A percentile compares a stretch with the other conserved stretches of the same genome.
phyloP scores from a whole-genome alignment of 1,140 invertebrate species.

The Formica selysi region DNA sequence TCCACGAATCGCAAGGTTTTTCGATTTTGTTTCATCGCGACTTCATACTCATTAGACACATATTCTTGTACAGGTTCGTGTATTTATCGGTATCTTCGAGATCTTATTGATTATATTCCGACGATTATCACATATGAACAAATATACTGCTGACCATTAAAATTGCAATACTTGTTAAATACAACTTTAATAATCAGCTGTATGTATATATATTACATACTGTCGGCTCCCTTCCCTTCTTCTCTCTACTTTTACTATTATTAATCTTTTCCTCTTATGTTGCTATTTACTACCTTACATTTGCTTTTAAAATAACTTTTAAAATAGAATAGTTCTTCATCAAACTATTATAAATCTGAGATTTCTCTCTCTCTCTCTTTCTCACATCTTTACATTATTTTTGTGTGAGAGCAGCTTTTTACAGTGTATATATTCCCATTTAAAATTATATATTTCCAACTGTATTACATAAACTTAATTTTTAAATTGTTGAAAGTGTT shows the following conservation, averaged over 20 bases:
- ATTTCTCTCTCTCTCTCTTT: neutral
- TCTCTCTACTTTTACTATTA: too few species aligned
- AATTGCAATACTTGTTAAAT: too few species aligned
- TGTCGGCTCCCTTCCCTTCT: too few species aligned
- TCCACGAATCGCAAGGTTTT: neutral
- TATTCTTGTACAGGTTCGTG: neutral
- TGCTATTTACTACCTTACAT: too few species aligned
- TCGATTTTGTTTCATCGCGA: neutral
- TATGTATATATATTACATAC: too few species aligned
- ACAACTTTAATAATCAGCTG: too few species aligned
- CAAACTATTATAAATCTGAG: neutral
- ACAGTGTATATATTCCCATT: neutral
- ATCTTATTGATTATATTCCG: too few species aligned
- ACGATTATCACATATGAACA: too few species aligned
- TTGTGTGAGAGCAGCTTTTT: neutral
- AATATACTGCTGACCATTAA: too few species aligned
- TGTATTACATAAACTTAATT: neutral
- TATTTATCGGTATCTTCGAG: neutral
- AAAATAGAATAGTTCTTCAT: too few species aligned
- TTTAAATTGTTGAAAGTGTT: neutral
- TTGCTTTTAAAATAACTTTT: too few species aligned
- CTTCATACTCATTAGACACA: neutral
- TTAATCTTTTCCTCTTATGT: too few species aligned
- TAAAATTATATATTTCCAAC: slow-evolving; percentile 6
- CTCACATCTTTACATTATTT: neutral